A percentile compares a stretch with the other conserved stretches of the same genome.
phyloP scores from a whole-genome alignment of 2,797 vertebrate genomes.

The Micrastur ruficollis region DNA sequence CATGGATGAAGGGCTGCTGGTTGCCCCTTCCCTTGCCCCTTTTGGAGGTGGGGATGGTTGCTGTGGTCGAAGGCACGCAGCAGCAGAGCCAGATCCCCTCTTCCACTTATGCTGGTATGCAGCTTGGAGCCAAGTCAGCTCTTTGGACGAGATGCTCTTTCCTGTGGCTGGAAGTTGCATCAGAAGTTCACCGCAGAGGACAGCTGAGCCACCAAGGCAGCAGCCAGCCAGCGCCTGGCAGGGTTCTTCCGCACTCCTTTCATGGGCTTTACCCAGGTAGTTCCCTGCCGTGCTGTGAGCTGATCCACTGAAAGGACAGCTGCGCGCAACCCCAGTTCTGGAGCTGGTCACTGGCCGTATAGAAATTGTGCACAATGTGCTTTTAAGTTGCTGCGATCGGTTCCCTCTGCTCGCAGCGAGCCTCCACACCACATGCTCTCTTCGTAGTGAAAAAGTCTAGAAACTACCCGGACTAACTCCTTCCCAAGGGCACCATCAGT shows the following conservation, averaged over 20 bases:
- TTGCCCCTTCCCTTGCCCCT: not conserved
- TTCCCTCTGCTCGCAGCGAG: not conserved
- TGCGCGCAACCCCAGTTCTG: fast-evolving
- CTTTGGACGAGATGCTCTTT: constrained; percentile 29
- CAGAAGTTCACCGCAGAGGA: constrained; percentile 20
- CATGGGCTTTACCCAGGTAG: not conserved
- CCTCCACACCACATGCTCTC: not conserved
- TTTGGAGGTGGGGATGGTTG: not conserved
- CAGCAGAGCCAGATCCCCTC: constrained; percentile 15
- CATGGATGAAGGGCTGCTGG: not conserved
- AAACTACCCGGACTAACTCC: not conserved
- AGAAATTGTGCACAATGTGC: not conserved
- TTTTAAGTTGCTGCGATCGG: not conserved
- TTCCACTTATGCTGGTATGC: constrained; percentile 22
- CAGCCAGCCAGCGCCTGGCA: not conserved
- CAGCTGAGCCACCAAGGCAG: constrained; percentile 13
- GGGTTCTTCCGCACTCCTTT: not conserved
- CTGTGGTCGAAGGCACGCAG: not conserved
- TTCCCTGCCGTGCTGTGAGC: not conserved
- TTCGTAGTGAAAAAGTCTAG: not conserved
- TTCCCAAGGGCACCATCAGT: constrained; percentile 23
- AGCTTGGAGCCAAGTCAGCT: not conserved
- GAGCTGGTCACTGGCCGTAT: not conserved
- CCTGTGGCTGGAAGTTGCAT: constrained; percentile 48
- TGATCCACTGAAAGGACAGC: not conserved